A percentile compares a stretch with the other conserved stretches of the same genome.
Conservation (phyloP, 2,113 vertebrate genomes). For the Cygnus atratus region DNA sequence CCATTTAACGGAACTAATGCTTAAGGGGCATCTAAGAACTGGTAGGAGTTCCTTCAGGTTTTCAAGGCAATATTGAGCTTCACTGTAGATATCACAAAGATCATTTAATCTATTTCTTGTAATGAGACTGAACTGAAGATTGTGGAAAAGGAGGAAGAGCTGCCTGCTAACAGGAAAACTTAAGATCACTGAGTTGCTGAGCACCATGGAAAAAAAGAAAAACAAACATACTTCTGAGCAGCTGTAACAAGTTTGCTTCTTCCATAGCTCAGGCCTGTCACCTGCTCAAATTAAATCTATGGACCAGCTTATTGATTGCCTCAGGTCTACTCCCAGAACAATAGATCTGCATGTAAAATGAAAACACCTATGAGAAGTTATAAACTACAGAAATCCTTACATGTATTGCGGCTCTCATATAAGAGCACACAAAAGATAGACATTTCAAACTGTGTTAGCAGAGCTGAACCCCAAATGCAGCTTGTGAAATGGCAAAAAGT, state of each 20-base stretch:
- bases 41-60: not conserved
- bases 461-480: not conserved
- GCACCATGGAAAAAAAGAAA: not conserved
- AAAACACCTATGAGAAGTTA: not conserved
- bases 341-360: not conserved
- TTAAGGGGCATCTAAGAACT: not conserved
- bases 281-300: not conserved
- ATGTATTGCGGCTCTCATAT: not conserved
- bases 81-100: slow-evolving; percentile 39
- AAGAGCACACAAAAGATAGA: not conserved
- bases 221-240: not conserved
- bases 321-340: not conserved
- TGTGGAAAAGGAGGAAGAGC: not conserved
- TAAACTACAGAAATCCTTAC: not conserved
- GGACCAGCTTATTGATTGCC: not conserved
- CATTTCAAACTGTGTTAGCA: not conserved
- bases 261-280: not conserved
- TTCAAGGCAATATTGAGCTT: slow-evolving; percentile 1
- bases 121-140: not conserved
- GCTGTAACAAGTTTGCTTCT: not conserved
- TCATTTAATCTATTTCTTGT: slow-evolving; percentile 7
- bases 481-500: not conserved
- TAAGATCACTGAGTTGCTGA: not conserved
- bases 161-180: not conserved
- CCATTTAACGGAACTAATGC: not conserved